Conservation (phyloP, 1,140 invertebrate genomes). For the Frieseomelitta varia region DNA sequence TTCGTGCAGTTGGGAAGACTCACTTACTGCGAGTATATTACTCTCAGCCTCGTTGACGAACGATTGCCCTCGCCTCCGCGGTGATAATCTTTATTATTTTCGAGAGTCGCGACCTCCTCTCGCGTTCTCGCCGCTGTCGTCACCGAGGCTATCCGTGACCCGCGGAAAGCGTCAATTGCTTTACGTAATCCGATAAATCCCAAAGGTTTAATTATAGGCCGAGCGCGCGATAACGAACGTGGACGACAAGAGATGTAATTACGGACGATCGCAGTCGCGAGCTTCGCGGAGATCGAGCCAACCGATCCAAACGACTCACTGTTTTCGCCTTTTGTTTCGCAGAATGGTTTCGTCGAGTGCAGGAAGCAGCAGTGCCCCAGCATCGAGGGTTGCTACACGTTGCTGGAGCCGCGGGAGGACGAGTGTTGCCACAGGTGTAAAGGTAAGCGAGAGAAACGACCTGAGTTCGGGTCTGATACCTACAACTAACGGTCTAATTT, state of each 20-base stretch:
- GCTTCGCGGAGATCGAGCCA: too few relatives aligned
- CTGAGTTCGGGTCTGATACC: not conserved
- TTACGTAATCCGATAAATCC: conserved; percentile 65
- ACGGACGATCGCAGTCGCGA: conserved; percentile 13
- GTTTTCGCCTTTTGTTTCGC: conserved; percentile 48
- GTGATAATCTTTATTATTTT: conserved; percentile 31
- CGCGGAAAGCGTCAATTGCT: conserved; percentile 52
- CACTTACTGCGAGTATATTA: too few relatives aligned
- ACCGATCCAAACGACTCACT: too few relatives aligned
- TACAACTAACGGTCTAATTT: conserved; percentile 13
- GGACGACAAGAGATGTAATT: conserved; percentile 51
- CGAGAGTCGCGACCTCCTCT: conserved; percentile 26
- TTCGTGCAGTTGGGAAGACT: too few relatives aligned
- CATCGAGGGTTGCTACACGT: conserved; percentile 87
- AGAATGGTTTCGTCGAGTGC: conserved; percentile 90
- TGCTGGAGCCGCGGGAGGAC: conserved; percentile 83
- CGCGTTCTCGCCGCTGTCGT: not conserved
- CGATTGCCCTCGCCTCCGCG: not conserved
- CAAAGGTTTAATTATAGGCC: conserved; percentile 60
- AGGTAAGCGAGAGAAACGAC: conserved; percentile 81
- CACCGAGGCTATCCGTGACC: conserved; percentile 22
- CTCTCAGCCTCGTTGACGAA: not conserved
- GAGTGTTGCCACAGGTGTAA: conserved; percentile 87
- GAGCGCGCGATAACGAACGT: conserved; percentile 45
- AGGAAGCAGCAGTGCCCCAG: conserved; percentile 85